These are phyloP conservation scores for Podotricha telesiphe DNA, from an alignment of 2,888 invertebrate genomes.

Conservation along the genomic window DNA sequence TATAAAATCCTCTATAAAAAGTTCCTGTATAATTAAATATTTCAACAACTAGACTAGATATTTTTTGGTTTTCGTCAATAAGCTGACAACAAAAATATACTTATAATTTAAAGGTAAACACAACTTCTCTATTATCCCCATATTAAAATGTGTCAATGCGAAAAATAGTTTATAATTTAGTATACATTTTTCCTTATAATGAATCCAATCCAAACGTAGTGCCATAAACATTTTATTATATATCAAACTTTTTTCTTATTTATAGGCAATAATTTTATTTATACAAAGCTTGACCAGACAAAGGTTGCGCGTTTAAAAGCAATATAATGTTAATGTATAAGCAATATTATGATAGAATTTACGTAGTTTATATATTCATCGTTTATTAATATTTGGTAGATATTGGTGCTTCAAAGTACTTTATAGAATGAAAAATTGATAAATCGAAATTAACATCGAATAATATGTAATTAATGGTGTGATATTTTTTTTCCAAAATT, in stretches of 20 bases:
- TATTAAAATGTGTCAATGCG: conserved; percentile 15
- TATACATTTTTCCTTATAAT: conserved; percentile 9
- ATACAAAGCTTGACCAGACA: conserved; percentile 61
- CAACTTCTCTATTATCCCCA: conserved; percentile 11
- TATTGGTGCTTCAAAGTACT: conserved; percentile 69
- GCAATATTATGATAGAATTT: conserved; percentile 76
- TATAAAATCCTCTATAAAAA: conserved; percentile 60
- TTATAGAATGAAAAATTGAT: conserved; percentile 59
- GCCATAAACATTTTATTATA: conserved; percentile 27
- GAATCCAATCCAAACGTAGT: conserved; percentile 25
- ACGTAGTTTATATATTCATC: conserved; percentile 60
- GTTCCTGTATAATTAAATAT: conserved; percentile 51
- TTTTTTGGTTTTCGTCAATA: conserved; percentile 23
- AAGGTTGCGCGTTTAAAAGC: conserved; percentile 75
- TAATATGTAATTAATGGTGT: conserved; percentile 58
- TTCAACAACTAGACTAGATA: conserved; percentile 32
- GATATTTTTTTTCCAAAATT: conserved; percentile 55
- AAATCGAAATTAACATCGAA: conserved; percentile 76
- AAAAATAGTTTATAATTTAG: conserved; percentile 9
- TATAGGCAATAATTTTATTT: conserved; percentile 52
- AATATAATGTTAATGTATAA: conserved; percentile 78
- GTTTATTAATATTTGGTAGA: conserved; percentile 61
- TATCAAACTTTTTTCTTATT: conserved; percentile 16
- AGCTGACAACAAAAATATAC: conserved; percentile 2
- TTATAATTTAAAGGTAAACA: not conserved